Evolutionary conservation across 2,113 vertebrate genomes (phyloP).

Genomic region (Callipepla californica): DNA sequence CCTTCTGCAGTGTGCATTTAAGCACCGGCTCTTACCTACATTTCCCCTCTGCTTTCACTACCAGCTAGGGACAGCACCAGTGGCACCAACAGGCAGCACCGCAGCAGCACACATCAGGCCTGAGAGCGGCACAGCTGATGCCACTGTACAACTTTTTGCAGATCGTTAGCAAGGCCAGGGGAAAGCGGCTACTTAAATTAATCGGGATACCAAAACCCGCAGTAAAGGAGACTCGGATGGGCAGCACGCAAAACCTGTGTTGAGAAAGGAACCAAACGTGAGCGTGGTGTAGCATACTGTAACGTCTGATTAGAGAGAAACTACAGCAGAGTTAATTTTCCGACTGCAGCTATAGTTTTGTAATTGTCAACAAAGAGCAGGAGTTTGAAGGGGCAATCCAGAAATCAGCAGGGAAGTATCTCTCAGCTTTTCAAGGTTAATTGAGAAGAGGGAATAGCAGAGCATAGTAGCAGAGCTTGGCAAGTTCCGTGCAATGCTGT

Average conservation of each 20-base stretch:
- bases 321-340: slow-evolving; percentile 53
- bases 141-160: neutral
- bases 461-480: neutral
- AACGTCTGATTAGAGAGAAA: slow-evolving; percentile 22
- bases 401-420: slow-evolving; percentile 66
- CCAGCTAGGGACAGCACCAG: neutral
- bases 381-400: slow-evolving; percentile 70
- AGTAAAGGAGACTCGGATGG: neutral
- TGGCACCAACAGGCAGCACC: neutral
- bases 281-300: neutral
- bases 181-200: neutral
- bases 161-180: neutral
- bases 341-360: slow-evolving; percentile 27
- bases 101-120: neutral
- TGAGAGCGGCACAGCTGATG: neutral
- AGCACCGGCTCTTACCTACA: neutral
- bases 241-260: neutral
- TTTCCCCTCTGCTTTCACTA: neutral
- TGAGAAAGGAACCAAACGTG: neutral
- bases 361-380: slow-evolving; percentile 58
- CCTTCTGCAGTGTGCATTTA: neutral
- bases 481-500: slow-evolving; percentile 11
- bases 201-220: neutral
- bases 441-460: slow-evolving; percentile 51
- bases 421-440: slow-evolving; percentile 74